A percentile compares a stretch with the other conserved stretches of the same genome.
phyloP scores from a whole-genome alignment of 2,113 vertebrate species.

The Chaetops frenatus region DNA sequence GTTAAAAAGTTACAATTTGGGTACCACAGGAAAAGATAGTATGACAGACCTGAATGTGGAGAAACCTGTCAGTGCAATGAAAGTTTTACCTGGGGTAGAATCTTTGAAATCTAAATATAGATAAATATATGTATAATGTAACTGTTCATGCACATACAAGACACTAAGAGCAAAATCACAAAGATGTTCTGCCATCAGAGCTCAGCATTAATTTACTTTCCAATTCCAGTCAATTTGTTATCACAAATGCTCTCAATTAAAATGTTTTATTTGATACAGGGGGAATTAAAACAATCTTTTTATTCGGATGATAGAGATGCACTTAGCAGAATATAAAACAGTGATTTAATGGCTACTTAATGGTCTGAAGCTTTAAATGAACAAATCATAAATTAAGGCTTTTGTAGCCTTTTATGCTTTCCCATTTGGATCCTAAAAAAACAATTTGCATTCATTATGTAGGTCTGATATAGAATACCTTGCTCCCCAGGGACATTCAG shows the following conservation, averaged over 20 bases:
- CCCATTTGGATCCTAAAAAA: constrained; percentile 23
- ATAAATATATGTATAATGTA: neutral
- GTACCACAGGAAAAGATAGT: neutral
- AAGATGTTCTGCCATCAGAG: neutral
- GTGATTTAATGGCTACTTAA: constrained; percentile 37
- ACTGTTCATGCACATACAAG: neutral
- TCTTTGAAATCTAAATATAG: neutral
- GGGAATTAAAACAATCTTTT: constrained; percentile 46
- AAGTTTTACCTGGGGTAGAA: neutral
- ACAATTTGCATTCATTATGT: neutral
- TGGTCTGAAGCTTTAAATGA: constrained; percentile 28
- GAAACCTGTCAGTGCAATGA: neutral
- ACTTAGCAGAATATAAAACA: constrained; percentile 38
- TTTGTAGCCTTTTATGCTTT: constrained; percentile 3
- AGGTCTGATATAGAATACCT: neutral
- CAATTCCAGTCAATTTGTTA: constrained; percentile 24
- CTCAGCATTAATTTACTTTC: neutral
- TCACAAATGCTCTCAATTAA: constrained; percentile 33
- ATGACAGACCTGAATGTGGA: neutral
- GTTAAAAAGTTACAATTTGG: neutral
- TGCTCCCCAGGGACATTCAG: neutral
- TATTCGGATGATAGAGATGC: constrained; percentile 6
- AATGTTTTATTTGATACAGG: constrained; percentile 31
- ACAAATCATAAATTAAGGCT: constrained; percentile 44
- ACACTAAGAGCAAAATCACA: neutral